A percentile compares a stretch with the other conserved stretches of the same genome.
phyloP scores from a whole-genome alignment of 64 coral and sea anemone genomes.

The Stichodactyla mertensii region DNA sequence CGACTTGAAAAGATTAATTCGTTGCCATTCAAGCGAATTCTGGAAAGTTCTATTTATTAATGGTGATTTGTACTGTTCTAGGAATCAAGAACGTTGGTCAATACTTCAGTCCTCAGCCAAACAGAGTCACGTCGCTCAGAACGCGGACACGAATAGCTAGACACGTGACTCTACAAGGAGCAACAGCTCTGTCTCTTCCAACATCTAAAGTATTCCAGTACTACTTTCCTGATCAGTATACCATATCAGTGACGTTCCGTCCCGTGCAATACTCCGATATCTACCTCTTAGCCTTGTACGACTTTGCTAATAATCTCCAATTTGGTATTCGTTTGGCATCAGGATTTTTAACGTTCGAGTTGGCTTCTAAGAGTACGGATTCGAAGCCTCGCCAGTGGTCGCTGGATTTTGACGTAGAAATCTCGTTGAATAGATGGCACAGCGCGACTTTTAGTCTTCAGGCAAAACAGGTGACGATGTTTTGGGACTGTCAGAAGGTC shows the following conservation, averaged over 20 bases:
- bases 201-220: constrained; percentile 48
- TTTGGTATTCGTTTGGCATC: constrained; percentile 55
- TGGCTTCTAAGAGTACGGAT: constrained; percentile 31
- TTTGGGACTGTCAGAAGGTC: constrained; percentile 71
- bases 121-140: constrained; percentile 2
- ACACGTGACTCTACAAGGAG: constrained; percentile 11
- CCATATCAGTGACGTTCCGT: constrained; percentile 65
- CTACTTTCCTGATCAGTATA: constrained; percentile 69
- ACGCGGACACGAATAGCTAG: background rate
- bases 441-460: constrained; percentile 49
- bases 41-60: background rate
- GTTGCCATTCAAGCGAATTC: no score
- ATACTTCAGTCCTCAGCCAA: constrained; percentile 17
- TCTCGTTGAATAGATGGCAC: constrained; percentile 40
- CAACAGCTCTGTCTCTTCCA: constrained; percentile 22
- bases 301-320: constrained; percentile 27
- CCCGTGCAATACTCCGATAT: constrained; percentile 44
- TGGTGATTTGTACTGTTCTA: background rate
- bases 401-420: constrained; percentile 51
- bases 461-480: constrained; percentile 45
- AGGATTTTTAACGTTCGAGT: constrained; percentile 54
- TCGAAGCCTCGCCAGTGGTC: background rate
- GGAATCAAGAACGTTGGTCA: constrained; percentile 31
- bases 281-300: constrained; percentile 55
- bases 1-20: no score